These are phyloP conservation scores for Caranx melampygus DNA, from an alignment of 2,113 vertebrate species.

Conservation along the genomic window DNA sequence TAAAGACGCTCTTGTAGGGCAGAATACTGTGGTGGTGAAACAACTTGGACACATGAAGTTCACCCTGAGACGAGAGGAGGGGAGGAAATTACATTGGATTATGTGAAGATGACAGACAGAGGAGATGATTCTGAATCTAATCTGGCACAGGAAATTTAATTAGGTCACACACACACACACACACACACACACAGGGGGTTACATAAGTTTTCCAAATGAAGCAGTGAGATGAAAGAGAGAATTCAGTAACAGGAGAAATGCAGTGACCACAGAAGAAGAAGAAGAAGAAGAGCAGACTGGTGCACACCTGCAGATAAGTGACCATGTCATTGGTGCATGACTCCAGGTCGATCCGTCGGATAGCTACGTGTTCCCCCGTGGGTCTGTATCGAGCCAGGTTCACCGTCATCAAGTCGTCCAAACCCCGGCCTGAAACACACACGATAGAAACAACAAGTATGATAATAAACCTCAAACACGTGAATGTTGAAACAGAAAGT, in stretches of 20 bases:
- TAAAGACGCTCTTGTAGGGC: conserved; percentile 95
- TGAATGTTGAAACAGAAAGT: too few species aligned
- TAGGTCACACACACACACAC: neutral
- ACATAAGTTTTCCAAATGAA: neutral
- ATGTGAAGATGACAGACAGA: neutral
- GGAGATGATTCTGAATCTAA: neutral
- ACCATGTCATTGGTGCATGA: conserved; percentile 98
- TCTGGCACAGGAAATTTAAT: neutral
- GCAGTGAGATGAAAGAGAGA: neutral
- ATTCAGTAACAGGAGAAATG: neutral
- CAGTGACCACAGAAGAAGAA: neutral
- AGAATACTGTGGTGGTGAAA: conserved; percentile 96
- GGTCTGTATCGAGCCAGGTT: conserved; percentile 93
- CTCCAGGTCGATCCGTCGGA: conserved; percentile 94
- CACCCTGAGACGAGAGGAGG: conserved; percentile 79
- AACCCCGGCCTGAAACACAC: conserved; percentile 87
- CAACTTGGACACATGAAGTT: conserved; percentile 96
- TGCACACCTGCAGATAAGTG: conserved; percentile 92
- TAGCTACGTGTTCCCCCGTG: conserved; percentile 90
- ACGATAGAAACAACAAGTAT: neutral
- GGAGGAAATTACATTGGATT: neutral
- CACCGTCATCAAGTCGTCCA: conserved; percentile 96
- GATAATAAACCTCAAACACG: too few species aligned
- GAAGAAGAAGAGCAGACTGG: neutral
- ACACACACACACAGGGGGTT: neutral